Base-by-base conservation (phyloP, 2,113 vertebrate species). In the Salvator merianae region DNA sequence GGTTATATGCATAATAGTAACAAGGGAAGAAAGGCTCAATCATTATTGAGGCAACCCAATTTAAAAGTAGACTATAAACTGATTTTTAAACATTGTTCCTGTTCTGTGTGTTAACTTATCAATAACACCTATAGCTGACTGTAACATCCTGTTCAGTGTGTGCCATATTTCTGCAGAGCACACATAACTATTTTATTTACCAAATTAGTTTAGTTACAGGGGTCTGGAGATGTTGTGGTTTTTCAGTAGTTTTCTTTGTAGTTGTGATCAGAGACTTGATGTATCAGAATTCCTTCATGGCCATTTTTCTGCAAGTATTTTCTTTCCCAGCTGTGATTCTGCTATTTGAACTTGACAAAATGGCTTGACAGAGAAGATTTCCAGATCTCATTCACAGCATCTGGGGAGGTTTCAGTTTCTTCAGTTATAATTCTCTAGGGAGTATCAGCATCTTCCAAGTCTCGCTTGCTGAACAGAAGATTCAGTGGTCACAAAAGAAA, bases 361-460 rank as follows among this genome's bases (percentile, higher is more conserved):
- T 81, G 84, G 22, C 83, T 90, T 77, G 81, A 80, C 66, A 1
- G 6, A 89, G 88, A 93, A 91, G 79, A 36, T 89, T 92, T 92
- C 89, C 92, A 89, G 87, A 90, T 83, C 73, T 66, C 77, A 62
- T 80, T 65, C 77, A 47, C 22, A 76, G 77, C 88, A 87, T 85
- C 36, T 78, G 89, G 87, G 89, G 80, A 73, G 90, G 81, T 89
- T 89, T 87, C 84, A 86, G 77, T 65, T 94, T 92, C 90, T 89
- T 85, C 28, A 79, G 68, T 94, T 93, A 87, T 84, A 77, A 6
- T 83, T 7, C 90, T 74, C 83, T 38, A 1, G 86, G 84, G 89
- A 82, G 1, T 65, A 1, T 0, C 3, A 88, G 75, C 81, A 84
- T 90, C 84, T 16, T 0, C 78, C 84, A 87, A 85, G 75, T 62